Evolutionary conservation across 1,140 invertebrate genomes (phyloP), one percentile per base, ranked within the genome.

Genomic region (Pogonomyrmex barbatus): DNA sequence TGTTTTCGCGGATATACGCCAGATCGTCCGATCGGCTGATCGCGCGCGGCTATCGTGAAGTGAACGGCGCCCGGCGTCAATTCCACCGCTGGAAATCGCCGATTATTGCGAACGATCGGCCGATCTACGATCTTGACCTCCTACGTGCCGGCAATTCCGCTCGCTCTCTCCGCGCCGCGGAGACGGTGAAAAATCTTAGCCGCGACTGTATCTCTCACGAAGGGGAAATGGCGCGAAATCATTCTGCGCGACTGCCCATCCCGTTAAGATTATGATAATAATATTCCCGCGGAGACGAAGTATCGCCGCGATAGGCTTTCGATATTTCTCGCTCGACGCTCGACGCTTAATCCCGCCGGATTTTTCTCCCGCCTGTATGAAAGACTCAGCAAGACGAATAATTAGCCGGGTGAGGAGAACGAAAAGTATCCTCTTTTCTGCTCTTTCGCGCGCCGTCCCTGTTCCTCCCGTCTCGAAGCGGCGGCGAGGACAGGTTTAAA

Each of bases 401-500:
- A 85, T 85, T 85, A 78, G 60, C 47, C 58, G 62, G 36, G 24
- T 10, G 50, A 85, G 33, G 47, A 65, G 39, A 36, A 33, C 70
- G 82, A 85, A 85, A 78, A 85, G 50, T 54, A 45, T 85, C 62
- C 24, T 73, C 12, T 33, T 17, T 73, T 71, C 56, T 54, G 36
- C 68, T 17, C 17, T 8, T 8, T 6, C 45, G 33, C 24, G 42
- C 52, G 68, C 62, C 62, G 70, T 88, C 30, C 73, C 68, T 81
- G 62, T 85, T 36, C 83, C 52, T 79, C 45, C 52, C 56, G 39
- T 63, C 24, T 24, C 73, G 87, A 71, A 63, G 77, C 58, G 65
- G 65, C 83, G 67, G 67, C 58, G 87, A 70, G 75, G 67, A 88
- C 87, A 81, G 73, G 87, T 81, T 86, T 86, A 86, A 24, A 86